These are phyloP conservation scores for Eunapius fragilis DNA, from an alignment of 37 sponge, comb jelly and placozoan genomes.

Conservation along the genomic window DNA sequence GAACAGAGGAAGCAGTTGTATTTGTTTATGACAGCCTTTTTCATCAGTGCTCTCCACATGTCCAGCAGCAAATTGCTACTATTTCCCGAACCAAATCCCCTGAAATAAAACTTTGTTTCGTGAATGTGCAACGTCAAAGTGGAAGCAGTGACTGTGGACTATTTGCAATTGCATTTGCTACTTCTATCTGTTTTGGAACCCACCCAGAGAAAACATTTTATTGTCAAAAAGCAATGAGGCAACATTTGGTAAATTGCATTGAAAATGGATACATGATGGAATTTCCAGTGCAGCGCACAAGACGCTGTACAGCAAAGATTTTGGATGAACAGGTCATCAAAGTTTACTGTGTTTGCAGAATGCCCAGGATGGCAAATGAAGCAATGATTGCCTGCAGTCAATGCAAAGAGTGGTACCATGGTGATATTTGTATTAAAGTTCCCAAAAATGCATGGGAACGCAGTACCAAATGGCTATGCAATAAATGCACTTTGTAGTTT, in stretches of 20 bases:
- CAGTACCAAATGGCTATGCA: constrained; percentile 1
- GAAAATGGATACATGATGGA: neutral
- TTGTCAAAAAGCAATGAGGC: neutral
- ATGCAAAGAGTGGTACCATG: constrained; percentile 3
- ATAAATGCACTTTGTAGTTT: too few relatives aligned
- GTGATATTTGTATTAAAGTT: constrained; percentile 7
- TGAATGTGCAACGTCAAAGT: constrained; percentile 11
- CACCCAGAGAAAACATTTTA: neutral
- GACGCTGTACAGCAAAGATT: too few relatives aligned
- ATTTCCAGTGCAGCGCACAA: constrained; percentile 12
- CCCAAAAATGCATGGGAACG: constrained; percentile 13
- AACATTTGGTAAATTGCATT: neutral
- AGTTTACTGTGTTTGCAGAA: constrained; percentile 20
- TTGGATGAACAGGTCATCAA: too few relatives aligned
- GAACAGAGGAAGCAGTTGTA: neutral
- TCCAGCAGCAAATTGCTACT: constrained; percentile 1
- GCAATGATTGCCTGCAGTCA: neutral
- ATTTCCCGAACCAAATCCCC: neutral
- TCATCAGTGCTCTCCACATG: neutral
- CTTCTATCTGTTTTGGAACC: neutral
- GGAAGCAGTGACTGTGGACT: constrained; percentile 11
- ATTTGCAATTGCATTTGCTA: neutral
- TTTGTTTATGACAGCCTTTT: constrained; percentile 6
- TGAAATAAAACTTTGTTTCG: neutral
- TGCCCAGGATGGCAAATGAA: neutral